Base-by-base conservation (phyloP, 2,888 invertebrate genomes). In the Embidobia sp. region DNA sequence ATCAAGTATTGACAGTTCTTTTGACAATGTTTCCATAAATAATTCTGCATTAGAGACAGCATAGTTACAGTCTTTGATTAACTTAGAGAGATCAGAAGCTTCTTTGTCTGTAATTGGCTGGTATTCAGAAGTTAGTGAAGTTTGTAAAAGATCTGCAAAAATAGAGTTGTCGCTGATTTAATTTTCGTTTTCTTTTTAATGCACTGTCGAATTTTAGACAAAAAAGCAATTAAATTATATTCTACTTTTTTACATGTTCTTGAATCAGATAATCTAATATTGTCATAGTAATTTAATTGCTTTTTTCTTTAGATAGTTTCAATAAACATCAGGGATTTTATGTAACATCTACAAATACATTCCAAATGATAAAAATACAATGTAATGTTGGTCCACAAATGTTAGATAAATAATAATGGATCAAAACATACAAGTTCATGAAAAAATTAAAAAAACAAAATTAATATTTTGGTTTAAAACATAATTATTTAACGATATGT, bases 21-120 rank as follows among this genome's bases (percentile, higher is more conserved):
- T 94, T 2, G 95, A 95, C 27, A 95, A 91, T 85, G 94, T 95
- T 88, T 95, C 96, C 91, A 93, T 94, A 88, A 91, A 94, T 83
- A 91, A 93, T 91, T 92, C 95, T 69, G 98, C 95, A 92, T 98
- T 94, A 83, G 96, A 95, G 72, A 97, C 95, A n/a, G 96, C 97
- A 89, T 94, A 94, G 87, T 96, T 95, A 85, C 95, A 96, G 80
- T 95, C 94, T 7, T 94, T 92, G 91, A 99, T 95, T 78, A 99
- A 91, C 81, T 94, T 94, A 61, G 94, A 94, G 72, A 97, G 91
- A 89, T 97, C 98, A 16, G 93, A 92, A 82, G 97, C 96, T 88
- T 98, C 97, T 85, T 94, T 94, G 78, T 94, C 93, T 0, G 95
- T 94, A 35, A 96, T 92, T 1, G 95, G 96, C 85, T 95, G 94